Base-by-base conservation (phyloP, 2,888 invertebrate genomes). In the Lissocephala sabroskyi region DNA sequence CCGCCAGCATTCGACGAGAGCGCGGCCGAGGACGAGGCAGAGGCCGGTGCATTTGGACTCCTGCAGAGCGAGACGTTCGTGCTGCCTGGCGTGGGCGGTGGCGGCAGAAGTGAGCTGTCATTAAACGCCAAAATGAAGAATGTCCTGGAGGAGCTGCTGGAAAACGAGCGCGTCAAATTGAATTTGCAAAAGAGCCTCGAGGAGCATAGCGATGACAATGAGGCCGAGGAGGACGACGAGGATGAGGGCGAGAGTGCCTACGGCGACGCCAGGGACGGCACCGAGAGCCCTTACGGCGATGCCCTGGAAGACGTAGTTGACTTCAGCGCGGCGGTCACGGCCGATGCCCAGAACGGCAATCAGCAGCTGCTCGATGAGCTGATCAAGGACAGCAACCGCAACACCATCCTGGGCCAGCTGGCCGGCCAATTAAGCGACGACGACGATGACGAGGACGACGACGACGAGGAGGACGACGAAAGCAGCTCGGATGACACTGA, bases 41-140 rank as follows among this genome's bases (percentile, higher is more conserved):
- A 64, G 10, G 65, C 65, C 2, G 50, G 43, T 33, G n/a, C n/a
- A n/a, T n/a, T n/a, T n/a, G 49, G 54, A 43, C 46, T 82, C 58
- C 41, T 77, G 50, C 81, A 79, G 37, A 82, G 81, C 44, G 80
- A 77, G 54, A 80, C 79, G 45, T 80, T 81, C 62, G 80, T 82
- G 11, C 47, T 79, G 41, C 73, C 78, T 13, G 45, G 19, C 41
- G 28, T 19, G 17, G 36, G 28, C 43, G 52, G 48, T 41, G 46
- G 46, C 45, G 60, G 30, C 62, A 58, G 48, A n/a, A n/a, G n/a
- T 47, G 83, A 84, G 61, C 66, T 85, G 57, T 85, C 85, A 50
- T 71, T 85, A 56, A 85, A 84, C 76, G 85, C 85, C 44, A 85
- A 85, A 82, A 85, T 85, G 85, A 85, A 85, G 78, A 85, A 84